A percentile compares a stretch with the other conserved stretches of the same genome.
Evolutionary conservation across 2,113 vertebrate species (phyloP).

Genomic region (Oryzias melastigma): DNA sequence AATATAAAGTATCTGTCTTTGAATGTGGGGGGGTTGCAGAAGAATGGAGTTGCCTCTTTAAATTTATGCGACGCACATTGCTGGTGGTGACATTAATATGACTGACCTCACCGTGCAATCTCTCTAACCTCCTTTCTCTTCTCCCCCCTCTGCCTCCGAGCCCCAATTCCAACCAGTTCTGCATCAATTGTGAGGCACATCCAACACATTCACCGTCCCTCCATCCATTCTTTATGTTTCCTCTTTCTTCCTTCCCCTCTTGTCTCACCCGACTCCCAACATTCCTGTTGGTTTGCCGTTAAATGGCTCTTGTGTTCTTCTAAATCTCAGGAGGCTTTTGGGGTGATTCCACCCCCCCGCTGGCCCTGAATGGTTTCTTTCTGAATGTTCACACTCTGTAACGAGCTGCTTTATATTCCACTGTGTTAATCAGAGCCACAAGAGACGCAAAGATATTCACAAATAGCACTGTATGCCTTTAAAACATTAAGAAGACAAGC

Average conservation of each 20-base stretch:
- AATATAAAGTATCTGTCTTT: conserved; percentile 50
- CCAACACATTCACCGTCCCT: conserved; percentile 24
- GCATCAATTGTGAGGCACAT: conserved; percentile 52
- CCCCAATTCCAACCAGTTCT: conserved; percentile 61
- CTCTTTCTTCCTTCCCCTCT: conserved; percentile 23
- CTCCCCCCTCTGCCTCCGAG: conserved; percentile 24
- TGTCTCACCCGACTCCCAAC: conserved; percentile 43
- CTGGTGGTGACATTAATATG: conserved; percentile 64
- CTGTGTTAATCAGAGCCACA: conserved; percentile 65
- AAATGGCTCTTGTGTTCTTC: conserved; percentile 70
- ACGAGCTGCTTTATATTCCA: conserved; percentile 69
- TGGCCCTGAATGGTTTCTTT: conserved; percentile 69
- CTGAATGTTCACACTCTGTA: conserved; percentile 72
- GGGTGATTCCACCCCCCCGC: conserved; percentile 52
- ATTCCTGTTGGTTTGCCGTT: conserved; percentile 66
- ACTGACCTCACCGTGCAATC: conserved; percentile 57
- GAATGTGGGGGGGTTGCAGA: conserved; percentile 33
- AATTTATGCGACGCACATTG: conserved; percentile 33
- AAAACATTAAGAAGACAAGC: conserved; percentile 26
- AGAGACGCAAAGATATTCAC: conserved; percentile 49
- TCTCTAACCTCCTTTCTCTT: conserved; percentile 16
- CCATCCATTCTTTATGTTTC: conserved; percentile 16
- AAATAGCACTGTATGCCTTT: conserved; percentile 37
- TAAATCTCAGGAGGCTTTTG: conserved; percentile 60
- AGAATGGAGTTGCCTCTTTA: conserved; percentile 53